phyloP scores from a whole-genome alignment of 2,797 vertebrate species.

The Tinamus major region DNA sequence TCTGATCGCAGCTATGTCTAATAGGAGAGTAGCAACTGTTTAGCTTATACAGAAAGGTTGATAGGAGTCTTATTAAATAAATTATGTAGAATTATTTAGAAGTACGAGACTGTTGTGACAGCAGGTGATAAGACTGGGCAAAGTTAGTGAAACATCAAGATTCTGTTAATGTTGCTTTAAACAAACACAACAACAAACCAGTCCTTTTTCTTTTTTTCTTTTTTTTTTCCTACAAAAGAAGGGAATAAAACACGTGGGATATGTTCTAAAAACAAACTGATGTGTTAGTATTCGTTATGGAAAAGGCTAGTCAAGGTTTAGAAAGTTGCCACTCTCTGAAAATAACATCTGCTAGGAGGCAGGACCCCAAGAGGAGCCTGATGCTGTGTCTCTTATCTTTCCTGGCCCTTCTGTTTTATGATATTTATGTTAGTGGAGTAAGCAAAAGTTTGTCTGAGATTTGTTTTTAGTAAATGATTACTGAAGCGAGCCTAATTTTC shows the following conservation, averaged over 20 bases:
- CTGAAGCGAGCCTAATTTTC: not conserved
- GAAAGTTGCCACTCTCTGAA: not conserved
- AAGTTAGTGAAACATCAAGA: not conserved
- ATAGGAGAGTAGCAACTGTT: not conserved
- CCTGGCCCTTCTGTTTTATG: not conserved
- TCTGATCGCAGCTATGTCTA: not conserved
- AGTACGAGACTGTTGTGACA: not conserved
- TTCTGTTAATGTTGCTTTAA: not conserved
- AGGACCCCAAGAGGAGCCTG: not conserved
- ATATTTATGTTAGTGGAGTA: not conserved
- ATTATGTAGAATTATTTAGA: not conserved
- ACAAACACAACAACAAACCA: not conserved
- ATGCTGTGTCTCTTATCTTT: not conserved
- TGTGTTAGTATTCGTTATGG: not conserved
- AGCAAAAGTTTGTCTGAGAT: not conserved
- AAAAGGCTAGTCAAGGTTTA: not conserved
- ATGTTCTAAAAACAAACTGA: not conserved
- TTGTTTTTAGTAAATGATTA: fast-evolving
- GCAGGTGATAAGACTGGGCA: not conserved
- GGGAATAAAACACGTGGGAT: not conserved
- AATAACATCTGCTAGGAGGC: not conserved
- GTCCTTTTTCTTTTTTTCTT: not conserved
- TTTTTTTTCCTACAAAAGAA: not conserved
- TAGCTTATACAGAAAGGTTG: not conserved
- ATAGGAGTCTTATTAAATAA: not conserved